These are phyloP conservation scores for Aplodontia rufa DNA, from an alignment of 2,113 vertebrate species.

Conservation along the genomic window DNA sequence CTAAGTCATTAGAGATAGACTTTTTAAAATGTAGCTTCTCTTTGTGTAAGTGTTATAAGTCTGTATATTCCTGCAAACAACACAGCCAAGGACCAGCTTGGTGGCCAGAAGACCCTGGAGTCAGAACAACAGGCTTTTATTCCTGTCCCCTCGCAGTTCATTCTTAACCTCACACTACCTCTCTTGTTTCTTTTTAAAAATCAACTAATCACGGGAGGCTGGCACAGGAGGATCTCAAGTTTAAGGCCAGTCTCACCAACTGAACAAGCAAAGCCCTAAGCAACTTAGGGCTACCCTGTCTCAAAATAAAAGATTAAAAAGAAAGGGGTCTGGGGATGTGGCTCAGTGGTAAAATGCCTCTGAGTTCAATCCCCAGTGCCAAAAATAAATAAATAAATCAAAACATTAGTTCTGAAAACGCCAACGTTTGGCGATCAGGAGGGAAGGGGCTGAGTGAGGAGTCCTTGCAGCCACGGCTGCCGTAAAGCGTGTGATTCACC, in stretches of 20 bases:
- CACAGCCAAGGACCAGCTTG: neutral
- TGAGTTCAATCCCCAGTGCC: no score
- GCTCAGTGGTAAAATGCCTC: no score
- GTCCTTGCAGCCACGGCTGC: neutral
- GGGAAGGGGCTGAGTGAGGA: neutral
- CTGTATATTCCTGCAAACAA: neutral
- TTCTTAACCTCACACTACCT: neutral
- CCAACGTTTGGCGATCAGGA: neutral
- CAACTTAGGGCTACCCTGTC: no score
- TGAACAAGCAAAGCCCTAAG: no score
- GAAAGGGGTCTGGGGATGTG: no score
- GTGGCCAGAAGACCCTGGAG: neutral
- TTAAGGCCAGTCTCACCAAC: no score
- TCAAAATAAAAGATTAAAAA: no score
- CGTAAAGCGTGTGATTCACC: neutral
- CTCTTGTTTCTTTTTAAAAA: neutral
- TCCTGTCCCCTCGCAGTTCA: neutral
- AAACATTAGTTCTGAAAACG: neutral
- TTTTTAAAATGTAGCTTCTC: neutral
- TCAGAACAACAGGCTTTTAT: neutral
- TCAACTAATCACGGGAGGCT: no score
- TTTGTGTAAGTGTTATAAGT: neutral
- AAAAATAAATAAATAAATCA: neutral
- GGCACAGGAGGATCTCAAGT: no score
- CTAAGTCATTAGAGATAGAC: neutral